Conservation (phyloP, 1,140 invertebrate genomes). For the Apis florea region DNA sequence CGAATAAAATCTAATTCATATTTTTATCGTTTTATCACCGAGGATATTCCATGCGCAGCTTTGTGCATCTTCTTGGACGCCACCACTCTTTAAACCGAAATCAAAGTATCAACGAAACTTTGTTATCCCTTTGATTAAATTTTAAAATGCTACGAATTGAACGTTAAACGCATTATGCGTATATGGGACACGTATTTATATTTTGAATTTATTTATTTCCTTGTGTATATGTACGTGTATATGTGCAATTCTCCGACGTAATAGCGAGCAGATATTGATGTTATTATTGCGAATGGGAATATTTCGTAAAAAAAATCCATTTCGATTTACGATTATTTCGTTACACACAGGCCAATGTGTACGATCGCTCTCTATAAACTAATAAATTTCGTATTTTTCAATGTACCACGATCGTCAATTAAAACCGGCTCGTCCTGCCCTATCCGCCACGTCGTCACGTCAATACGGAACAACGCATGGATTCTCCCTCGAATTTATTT, state of each 20-base stretch:
- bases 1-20: no score
- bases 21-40: no score
- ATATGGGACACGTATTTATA: background rate
- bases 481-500: background rate
- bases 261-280: background rate
- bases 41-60: no score
- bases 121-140: background rate
- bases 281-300: background rate
- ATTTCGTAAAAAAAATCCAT: background rate
- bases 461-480: background rate
- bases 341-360: background rate
- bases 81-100: no score
- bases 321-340: background rate
- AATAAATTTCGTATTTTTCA: conserved; percentile 12
- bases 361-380: background rate
- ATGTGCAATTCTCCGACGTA: background rate
- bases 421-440: background rate
- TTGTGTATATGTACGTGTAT: background rate
- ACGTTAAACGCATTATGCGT: background rate
- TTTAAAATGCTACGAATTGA: background rate
- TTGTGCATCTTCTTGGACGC: no score
- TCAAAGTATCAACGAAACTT: background rate
- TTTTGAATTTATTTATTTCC: background rate
- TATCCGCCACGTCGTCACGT: no score
- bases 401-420: background rate